Base-by-base conservation (phyloP, 2,797 vertebrate genomes). In the Dipus sagitta region DNA sequence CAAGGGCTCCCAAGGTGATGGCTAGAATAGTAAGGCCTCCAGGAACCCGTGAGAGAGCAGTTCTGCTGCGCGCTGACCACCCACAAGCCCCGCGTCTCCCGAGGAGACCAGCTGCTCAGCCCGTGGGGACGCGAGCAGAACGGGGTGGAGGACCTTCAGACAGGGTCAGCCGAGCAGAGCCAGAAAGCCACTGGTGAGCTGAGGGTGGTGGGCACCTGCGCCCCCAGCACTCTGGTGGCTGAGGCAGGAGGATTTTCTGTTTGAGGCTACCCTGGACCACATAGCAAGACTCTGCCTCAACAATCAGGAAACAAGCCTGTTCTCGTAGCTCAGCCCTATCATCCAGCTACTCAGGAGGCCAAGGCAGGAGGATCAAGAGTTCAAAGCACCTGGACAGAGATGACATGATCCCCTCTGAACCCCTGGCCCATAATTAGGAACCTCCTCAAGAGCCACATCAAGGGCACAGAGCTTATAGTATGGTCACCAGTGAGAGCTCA, bases 21-120 rank as follows among this genome's bases (percentile, higher is more conserved):
- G 10, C 2, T 6, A 34, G 75, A 76, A 52, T 0, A 30, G 42
- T 6, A n/a, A 65, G 5, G 10, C 13, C 78, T 26, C 28, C 11
- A 3, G 78, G 26, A 52, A 17, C 23, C 28, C 28, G 2, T 1
- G 30, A 47, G 32, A 6, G 9, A 64, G 60, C 2, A 23, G 47
- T 9, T n/a, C 34, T 13, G 4, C 17, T 13, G 30, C 24, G 13
- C 2, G 1, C 5, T 12, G 0, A 28, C 26, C 11, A 42, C 11
- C 4, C 20, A 11, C 0, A 24, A n/a, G 18, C 64, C 34, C 24
- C 7, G 26, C 18, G 2, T 30, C 77, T 71, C 77, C 67, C 47
- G 23, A 32, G 77, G 67, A 64, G 65, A 62, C 7, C 20, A 62
- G 13, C 28, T 23, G 5, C 26, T 65, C 4, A 3, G 54, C 67